Conservation (phyloP, 2,888 invertebrate species). For the Vesta saturnalis region DNA sequence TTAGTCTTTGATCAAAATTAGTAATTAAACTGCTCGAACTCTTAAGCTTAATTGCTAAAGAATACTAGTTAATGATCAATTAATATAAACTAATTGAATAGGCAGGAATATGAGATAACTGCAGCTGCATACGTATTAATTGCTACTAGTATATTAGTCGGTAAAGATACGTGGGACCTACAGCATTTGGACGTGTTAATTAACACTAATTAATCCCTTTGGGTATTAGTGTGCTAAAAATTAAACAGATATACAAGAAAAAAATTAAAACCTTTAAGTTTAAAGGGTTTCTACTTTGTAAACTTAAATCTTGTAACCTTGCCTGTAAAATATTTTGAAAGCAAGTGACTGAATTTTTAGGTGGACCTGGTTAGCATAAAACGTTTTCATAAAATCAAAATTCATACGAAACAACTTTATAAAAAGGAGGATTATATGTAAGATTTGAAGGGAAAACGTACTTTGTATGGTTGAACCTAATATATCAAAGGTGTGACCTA, state of each 20-base stretch:
- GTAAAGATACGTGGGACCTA: slow-evolving; percentile 18
- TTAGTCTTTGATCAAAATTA: no score
- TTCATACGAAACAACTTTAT: slow-evolving; percentile 1
- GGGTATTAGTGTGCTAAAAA: no score
- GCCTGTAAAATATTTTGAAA: background rate
- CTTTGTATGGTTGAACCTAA: background rate
- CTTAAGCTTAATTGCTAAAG: no score
- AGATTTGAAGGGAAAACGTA: slow-evolving; percentile 1
- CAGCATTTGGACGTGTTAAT: slow-evolving; percentile 12
- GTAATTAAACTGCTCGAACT: no score
- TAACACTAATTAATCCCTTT: slow-evolving; percentile 15
- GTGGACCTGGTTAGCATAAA: background rate
- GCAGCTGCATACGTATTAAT: slow-evolving; percentile 29
- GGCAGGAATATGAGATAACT: slow-evolving; percentile 31
- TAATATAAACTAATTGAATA: slow-evolving; percentile 34
- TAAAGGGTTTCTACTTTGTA: background rate
- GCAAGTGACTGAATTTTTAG: background rate
- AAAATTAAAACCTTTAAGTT: background rate
- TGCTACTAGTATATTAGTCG: slow-evolving; percentile 40
- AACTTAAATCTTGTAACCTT: background rate
- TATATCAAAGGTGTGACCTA: background rate
- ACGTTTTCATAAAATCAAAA: background rate
- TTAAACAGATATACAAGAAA: no score
- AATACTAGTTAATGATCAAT: slow-evolving; percentile 22
- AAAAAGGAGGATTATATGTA: background rate